Evolutionary conservation across 2,888 invertebrate genomes (phyloP).

Genomic region (Bombylius major): DNA sequence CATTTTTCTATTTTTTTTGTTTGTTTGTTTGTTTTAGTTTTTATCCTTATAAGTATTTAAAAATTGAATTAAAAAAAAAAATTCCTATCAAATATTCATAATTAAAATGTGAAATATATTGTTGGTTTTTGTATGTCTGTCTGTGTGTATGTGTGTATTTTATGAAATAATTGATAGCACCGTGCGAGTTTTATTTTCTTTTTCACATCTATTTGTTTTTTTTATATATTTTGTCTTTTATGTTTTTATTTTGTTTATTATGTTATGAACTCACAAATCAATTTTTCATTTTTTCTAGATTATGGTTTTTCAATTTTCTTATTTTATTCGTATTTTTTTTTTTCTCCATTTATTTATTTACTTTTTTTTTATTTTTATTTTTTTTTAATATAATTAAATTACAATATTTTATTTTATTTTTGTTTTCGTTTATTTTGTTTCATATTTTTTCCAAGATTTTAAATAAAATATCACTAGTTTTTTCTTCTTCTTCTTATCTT

Average conservation of each 20-base stretch:
- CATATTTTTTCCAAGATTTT: not conserved
- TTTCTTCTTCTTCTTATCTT: not conserved
- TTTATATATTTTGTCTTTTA: not conserved
- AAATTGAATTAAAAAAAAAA: too few species aligned
- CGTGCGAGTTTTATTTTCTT: not conserved
- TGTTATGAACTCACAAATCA: not conserved
- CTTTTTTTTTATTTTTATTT: too few species aligned
- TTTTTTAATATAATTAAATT: not conserved
- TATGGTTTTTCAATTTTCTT: not conserved
- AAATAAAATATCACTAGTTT: not conserved
- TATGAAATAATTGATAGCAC: not conserved
- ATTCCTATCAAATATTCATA: too few species aligned
- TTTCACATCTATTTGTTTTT: not conserved
- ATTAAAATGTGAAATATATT: too few species aligned
- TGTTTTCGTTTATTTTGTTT: not conserved
- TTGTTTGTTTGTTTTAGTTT: too few species aligned
- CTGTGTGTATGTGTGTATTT: not conserved
- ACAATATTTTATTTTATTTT: not conserved
- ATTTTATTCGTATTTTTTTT: not conserved
- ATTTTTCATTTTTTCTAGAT: not conserved
- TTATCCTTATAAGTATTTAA: too few species aligned
- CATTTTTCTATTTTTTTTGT: too few species aligned
- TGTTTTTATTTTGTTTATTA: not conserved
- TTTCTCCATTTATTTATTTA: not conserved
- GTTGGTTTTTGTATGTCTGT: too few species aligned